phyloP scores from a whole-genome alignment of 2,113 vertebrate genomes.

The Cichladusa arquata region DNA sequence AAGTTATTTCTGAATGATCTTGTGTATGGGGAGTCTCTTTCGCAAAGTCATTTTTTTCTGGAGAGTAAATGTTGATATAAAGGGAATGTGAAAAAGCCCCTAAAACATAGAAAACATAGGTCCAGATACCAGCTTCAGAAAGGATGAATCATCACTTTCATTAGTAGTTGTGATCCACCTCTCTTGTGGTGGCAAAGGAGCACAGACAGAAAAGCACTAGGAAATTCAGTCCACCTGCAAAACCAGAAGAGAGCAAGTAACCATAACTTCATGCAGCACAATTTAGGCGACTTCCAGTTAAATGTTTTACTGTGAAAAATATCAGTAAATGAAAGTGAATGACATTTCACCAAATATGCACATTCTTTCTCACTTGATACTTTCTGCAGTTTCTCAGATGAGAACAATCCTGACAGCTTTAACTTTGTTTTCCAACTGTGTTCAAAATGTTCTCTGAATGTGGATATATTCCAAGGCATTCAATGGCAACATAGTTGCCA shows the following conservation, averaged over 20 bases:
- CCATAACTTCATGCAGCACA: neutral
- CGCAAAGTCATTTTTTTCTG: neutral
- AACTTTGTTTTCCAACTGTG: neutral
- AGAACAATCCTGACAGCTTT: neutral
- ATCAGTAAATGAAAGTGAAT: neutral
- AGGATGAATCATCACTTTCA: neutral
- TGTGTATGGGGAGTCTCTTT: neutral
- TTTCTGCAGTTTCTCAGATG: neutral
- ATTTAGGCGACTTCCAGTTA: neutral
- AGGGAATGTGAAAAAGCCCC: neutral
- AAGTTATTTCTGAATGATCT: neutral
- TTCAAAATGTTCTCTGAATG: neutral
- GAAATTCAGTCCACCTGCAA: neutral
- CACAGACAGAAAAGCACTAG: rapidly evolving
- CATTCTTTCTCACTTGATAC: neutral
- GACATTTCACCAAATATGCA: neutral
- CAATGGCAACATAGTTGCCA: neutral
- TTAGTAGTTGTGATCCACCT: neutral
- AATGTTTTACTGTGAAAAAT: neutral
- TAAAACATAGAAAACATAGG: neutral
- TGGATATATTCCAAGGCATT: neutral
- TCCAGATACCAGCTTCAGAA: neutral
- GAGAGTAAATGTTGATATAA: neutral
- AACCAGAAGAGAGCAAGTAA: neutral
- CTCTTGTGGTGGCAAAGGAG: rapidly evolving